phyloP scores from a whole-genome alignment of 2,888 invertebrate species.

The Ectemnius cavifrons region DNA sequence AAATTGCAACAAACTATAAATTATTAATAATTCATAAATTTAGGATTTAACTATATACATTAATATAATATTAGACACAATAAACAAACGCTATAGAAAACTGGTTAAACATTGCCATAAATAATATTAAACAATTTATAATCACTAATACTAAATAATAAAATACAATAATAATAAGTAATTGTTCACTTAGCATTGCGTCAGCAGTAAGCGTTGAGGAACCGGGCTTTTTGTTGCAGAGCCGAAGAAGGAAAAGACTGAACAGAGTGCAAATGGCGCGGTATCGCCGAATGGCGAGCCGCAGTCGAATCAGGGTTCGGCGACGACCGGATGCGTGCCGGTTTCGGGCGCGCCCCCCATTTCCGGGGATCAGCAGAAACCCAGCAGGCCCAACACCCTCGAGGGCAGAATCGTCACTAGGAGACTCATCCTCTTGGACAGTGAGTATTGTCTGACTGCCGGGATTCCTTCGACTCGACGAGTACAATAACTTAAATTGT shows the following conservation, averaged over 20 bases:
- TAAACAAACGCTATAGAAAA: too few relatives aligned
- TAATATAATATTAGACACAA: too few relatives aligned
- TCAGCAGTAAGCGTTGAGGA: too few relatives aligned
- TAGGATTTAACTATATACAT: too few relatives aligned
- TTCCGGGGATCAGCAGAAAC: conserved; percentile 80
- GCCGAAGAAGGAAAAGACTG: conserved; percentile 96
- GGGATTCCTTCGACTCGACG: background rate
- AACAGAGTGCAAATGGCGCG: conserved; percentile 82
- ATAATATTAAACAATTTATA: too few relatives aligned
- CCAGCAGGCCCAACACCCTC: conserved; percentile 90
- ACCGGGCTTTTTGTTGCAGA: conserved; percentile 82
- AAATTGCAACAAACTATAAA: too few relatives aligned
- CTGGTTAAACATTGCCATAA: too few relatives aligned
- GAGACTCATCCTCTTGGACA: conserved; percentile 80
- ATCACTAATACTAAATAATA: too few relatives aligned
- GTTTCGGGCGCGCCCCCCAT: conserved; percentile 43
- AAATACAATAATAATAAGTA: too few relatives aligned
- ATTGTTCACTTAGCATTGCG: too few relatives aligned
- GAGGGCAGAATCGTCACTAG: conserved; percentile 83
- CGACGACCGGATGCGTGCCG: conserved; percentile 59
- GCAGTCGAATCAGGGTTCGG: conserved; percentile 58
- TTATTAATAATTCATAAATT: too few relatives aligned
- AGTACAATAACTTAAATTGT: too few relatives aligned
- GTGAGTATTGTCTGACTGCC: conserved; percentile 58
- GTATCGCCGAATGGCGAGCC: conserved; percentile 82